These are phyloP conservation scores for Andricus quercusramuli DNA, from an alignment of 2,888 invertebrate genomes.

Conservation along the genomic window DNA sequence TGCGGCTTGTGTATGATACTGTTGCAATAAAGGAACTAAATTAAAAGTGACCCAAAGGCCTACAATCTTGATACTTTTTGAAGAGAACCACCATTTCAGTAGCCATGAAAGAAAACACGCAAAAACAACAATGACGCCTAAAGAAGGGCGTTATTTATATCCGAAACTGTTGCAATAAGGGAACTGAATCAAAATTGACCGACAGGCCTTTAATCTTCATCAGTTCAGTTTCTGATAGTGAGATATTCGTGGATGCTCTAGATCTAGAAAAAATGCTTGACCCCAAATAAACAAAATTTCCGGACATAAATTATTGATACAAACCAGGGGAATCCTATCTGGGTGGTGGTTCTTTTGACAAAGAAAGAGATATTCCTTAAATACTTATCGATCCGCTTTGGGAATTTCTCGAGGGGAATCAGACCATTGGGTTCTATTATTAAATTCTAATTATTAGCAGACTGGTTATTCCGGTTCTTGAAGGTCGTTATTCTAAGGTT, in stretches of 20 bases:
- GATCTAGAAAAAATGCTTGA: background rate
- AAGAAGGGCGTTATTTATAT: too few relatives aligned
- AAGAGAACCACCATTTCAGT: too few relatives aligned
- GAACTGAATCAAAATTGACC: too few relatives aligned
- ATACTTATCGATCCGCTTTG: background rate
- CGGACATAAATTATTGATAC: background rate
- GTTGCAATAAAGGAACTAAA: too few relatives aligned
- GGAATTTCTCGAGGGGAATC: background rate
- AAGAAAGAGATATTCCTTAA: background rate
- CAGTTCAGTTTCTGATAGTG: too few relatives aligned
- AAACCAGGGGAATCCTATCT: background rate
- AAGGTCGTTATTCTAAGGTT: background rate
- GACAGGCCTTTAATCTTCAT: too few relatives aligned
- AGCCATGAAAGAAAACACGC: too few relatives aligned
- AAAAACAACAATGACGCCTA: too few relatives aligned
- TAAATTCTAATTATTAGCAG: constrained; percentile 12
- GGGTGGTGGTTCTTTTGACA: background rate
- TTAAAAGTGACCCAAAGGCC: too few relatives aligned
- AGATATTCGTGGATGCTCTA: background rate
- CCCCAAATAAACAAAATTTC: background rate
- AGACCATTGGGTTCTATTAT: background rate
- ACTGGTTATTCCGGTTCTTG: constrained; percentile 1
- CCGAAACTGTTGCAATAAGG: too few relatives aligned
- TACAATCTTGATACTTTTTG: too few relatives aligned
- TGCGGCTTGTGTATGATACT: too few relatives aligned